phyloP scores from a whole-genome alignment of 2,888 invertebrate species.

The Sclerodermus sp. region DNA sequence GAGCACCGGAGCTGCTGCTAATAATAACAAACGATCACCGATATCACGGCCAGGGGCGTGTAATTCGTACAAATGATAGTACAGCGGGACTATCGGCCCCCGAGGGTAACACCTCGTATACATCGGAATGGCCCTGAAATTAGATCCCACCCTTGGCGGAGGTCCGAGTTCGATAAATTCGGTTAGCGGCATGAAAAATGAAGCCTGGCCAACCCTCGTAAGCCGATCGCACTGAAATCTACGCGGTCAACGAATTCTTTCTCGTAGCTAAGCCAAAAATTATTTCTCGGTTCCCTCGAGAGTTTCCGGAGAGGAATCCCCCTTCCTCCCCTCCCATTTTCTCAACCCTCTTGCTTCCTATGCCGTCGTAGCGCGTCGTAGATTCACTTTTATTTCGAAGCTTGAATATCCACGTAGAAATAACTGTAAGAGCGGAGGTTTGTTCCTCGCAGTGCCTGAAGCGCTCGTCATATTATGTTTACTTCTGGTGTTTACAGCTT shows the following conservation, averaged over 20 bases:
- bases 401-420: conserved; percentile 23
- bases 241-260: too few relatives aligned
- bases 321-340: too few relatives aligned
- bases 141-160: conserved; percentile 52
- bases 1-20: conserved; percentile 21
- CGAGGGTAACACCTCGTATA: conserved; percentile 39
- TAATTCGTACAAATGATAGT: conserved; percentile 59
- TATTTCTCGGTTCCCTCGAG: too few relatives aligned
- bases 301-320: too few relatives aligned
- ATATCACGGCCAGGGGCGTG: conserved; percentile 39
- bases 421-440: conserved; percentile 33
- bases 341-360: too few relatives aligned
- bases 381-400: too few relatives aligned
- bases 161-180: conserved; percentile 56
- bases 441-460: conserved; percentile 39
- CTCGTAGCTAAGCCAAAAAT: too few relatives aligned
- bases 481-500: conserved; percentile 52
- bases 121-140: conserved; percentile 55
- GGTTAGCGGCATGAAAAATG: conserved; percentile 56
- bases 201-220: conserved; percentile 15
- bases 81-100: conserved; percentile 36
- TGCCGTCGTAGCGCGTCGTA: too few relatives aligned
- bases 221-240: too few relatives aligned
- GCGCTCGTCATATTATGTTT: conserved; percentile 58
- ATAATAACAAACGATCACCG: conserved; percentile 51